Evolutionary conservation across 2,888 invertebrate species (phyloP), one percentile per base, ranked within the genome.

Genomic region (Trachelus tabidus): DNA sequence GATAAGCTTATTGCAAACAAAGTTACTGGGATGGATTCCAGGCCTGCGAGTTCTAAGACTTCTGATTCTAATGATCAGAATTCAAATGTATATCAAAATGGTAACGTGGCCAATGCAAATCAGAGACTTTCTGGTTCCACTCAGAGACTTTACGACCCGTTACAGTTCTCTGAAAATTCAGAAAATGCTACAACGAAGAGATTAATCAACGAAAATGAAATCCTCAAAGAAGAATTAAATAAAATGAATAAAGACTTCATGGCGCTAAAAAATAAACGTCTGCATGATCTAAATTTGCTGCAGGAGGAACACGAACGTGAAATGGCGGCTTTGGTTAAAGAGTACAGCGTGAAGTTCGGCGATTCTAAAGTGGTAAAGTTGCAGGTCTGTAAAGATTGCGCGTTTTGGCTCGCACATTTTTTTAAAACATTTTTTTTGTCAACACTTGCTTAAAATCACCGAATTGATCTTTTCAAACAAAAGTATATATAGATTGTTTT

Each of bases 181-280:
- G 92, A 93, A 91, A 93, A 82, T 80, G 92, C 83, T 91, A 92
- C 91, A 85, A 93, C 92, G 73, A 94, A 92, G 84, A 92, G 88
- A 81, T 88, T 93, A 73, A 91, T 90, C 85, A 92, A 92, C 80
- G 94, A 93, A 92, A 94, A 93, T 81, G 93, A 91, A 85, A 93
- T 93, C 71, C 86, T 94, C 73, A 92, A 94, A 33, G 95, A 95
- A 83, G 96, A 96, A 84, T 92, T 96, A 73, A 95, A 94, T 87
- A 92, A 94, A 77, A 94, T 96, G 35, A 96, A 96, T 86, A 95
- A 95, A 81, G 96, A 97, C 87, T 95, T 95, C 85, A 95, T 96
- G 90, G 92, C 94, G 80, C 91, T 97, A 85, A 96, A 96, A 89
- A 95, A 95, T 84, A 96, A 96, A 89, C 93, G 96, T 77, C 93